Evolutionary conservation across 64 coral and sea anemone genomes (phyloP), one percentile per base, ranked within the genome.

Genomic region (Montipora foliosa): DNA sequence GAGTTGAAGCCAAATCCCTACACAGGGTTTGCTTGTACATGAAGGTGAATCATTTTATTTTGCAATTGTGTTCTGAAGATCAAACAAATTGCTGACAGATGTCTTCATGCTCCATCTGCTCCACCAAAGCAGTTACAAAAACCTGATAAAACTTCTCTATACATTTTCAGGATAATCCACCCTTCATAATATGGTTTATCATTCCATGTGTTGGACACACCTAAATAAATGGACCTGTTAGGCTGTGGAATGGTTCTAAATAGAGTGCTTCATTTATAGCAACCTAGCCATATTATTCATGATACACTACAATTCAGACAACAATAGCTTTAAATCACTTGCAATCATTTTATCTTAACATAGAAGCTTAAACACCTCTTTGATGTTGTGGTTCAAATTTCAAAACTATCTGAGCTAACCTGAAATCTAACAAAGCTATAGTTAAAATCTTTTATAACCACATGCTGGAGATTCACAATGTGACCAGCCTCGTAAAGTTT

Each of bases 401-500:
- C n/a, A n/a, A 47, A 76, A 46, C 37, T 76, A 76, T 76, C 74
- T 76, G 74, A 76, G 25, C 25, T 76, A 76, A 76, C 44, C 25
- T 76, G 74, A 79, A 79, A 79, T 67, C 76, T 79, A 79, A 79
- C 47, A 79, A 49, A 79, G 76, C 76, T 79, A 19, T 79, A 79
- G 76, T 79, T 79, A 5, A 79, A 79, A 79, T 79, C 8, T 79
- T 48, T 51, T 50, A 53, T 5, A 45, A 19, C 47, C 76, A 79
- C 48, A 15, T 51, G 46, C 76, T 79, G 47, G 76, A 79, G 76
- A 79, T 50, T 79, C 76, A 79, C 9, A 5, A 51, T 3, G 44
- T 79, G 76, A 16, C 76, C 47, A 19, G 76, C 76, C 76, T 79
- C 46, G 76, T 79, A 79, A 50, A 79, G 76, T 52, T 79, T 79